Percentiles rank a stretch among this genome's conserved stretches.
phyloP scores from a whole-genome alignment of 2,888 invertebrate genomes.

The Tachina fera region DNA sequence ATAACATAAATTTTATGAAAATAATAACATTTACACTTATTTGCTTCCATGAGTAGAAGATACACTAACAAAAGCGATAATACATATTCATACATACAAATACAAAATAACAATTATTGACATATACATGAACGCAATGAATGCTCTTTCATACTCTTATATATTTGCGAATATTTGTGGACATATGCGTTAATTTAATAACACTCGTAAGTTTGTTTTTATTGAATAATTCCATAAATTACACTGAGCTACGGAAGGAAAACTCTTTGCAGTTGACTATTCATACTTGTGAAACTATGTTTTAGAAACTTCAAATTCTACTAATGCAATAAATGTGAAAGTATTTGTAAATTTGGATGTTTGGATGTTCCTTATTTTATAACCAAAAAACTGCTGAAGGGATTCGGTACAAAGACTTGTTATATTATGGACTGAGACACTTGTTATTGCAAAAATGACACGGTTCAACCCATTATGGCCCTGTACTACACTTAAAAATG shows the following conservation, averaged over 20 bases:
- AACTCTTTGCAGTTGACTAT: not conserved
- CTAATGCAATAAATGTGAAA: too few relatives aligned
- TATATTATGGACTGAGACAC: too few relatives aligned
- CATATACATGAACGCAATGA: constrained; percentile 24
- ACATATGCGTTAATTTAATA: not conserved
- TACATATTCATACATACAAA: too few relatives aligned
- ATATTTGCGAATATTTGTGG: not conserved
- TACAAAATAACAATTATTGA: constrained; percentile 24
- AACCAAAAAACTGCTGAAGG: too few relatives aligned
- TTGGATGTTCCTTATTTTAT: too few relatives aligned
- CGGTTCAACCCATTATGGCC: too few relatives aligned
- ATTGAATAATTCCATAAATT: not conserved
- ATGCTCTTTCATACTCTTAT: not conserved
- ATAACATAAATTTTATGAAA: constrained; percentile 57
- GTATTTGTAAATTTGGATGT: too few relatives aligned
- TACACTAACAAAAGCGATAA: not conserved
- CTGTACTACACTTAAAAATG: too few relatives aligned
- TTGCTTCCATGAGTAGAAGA: not conserved
- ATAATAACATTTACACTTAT: constrained; percentile 24
- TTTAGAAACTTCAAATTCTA: not conserved
- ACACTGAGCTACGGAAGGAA: not conserved
- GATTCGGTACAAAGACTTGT: too few relatives aligned
- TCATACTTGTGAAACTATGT: not conserved
- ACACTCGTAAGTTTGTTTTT: not conserved
- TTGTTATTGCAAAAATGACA: too few relatives aligned